phyloP scores from a whole-genome alignment of 2,797 vertebrate species.

The Pantherophis alleghaniensis region DNA sequence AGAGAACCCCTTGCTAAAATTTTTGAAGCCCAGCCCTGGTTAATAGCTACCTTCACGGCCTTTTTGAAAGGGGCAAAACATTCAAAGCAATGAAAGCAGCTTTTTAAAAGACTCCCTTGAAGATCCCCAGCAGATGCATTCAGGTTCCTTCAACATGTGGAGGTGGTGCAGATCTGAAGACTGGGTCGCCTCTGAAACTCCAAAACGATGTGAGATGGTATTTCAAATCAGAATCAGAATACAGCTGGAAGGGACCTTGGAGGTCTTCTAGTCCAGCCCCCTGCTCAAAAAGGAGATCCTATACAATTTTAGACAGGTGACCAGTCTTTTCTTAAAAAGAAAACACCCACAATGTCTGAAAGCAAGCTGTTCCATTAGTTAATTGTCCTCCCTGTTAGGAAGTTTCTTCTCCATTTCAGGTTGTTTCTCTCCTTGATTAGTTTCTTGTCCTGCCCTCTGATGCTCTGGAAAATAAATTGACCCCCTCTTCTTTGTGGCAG shows the following conservation, averaged over 20 bases:
- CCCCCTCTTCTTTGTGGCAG: not conserved
- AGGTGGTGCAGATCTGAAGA: not conserved
- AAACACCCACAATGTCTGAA: not conserved
- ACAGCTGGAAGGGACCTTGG: not conserved
- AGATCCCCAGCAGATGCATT: not conserved
- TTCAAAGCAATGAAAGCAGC: not conserved
- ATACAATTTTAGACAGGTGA: not conserved
- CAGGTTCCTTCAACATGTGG: not conserved
- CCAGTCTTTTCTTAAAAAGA: not conserved
- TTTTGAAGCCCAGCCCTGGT: too few relatives aligned
- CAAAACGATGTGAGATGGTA: not conserved
- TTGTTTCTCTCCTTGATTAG: not conserved
- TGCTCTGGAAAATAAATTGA: not conserved
- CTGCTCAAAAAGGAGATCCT: not conserved
- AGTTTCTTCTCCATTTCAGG: not conserved
- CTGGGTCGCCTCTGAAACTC: not conserved
- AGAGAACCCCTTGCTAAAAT: too few relatives aligned
- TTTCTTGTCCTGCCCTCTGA: not conserved
- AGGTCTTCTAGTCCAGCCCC: not conserved
- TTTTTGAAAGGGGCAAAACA: not conserved
- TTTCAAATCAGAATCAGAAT: not conserved
- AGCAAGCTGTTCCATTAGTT: not conserved
- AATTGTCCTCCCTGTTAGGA: not conserved
- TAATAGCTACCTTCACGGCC: not conserved
- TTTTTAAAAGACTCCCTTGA: not conserved